Conservation (phyloP, 2,888 invertebrate species). For the Automeris io region DNA sequence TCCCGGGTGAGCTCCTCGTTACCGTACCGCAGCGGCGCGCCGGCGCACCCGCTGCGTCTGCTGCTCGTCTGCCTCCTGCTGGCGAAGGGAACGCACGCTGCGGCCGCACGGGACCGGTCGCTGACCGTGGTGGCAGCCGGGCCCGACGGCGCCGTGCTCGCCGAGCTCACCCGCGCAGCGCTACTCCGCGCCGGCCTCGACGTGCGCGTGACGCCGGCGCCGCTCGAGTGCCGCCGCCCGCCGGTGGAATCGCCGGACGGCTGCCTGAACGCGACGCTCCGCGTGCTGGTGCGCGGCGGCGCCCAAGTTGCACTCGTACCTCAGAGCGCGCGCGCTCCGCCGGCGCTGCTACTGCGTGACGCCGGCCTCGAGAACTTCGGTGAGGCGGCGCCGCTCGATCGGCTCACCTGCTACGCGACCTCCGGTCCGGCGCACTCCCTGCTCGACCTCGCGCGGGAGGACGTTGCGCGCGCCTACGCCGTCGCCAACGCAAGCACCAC, state of each 20-base stretch:
- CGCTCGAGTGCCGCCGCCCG: slow-evolving; percentile 20
- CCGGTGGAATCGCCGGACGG: slow-evolving; percentile 15
- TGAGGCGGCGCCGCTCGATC: slow-evolving; percentile 39
- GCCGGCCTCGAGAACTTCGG: slow-evolving; percentile 45
- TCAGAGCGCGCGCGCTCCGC: slow-evolving; percentile 30
- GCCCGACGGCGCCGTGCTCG: slow-evolving; percentile 23
- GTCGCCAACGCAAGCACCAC: slow-evolving; percentile 11
- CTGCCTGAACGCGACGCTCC: slow-evolving; percentile 17
- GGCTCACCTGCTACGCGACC: slow-evolving; percentile 38
- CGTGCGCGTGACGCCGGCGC: slow-evolving; percentile 16
- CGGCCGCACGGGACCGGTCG: not conserved
- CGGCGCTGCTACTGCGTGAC: slow-evolving; percentile 37
- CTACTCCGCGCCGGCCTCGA: slow-evolving; percentile 26
- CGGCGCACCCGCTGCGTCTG: not conserved
- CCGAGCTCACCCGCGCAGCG: slow-evolving; percentile 21
- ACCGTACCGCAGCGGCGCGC: not conserved
- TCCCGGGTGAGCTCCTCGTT: too few species aligned
- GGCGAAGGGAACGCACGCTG: not conserved
- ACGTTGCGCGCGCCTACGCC: slow-evolving; percentile 26
- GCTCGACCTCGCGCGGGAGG: slow-evolving; percentile 39
- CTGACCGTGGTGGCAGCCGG: slow-evolving; percentile 9
- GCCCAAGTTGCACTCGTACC: slow-evolving; percentile 22
- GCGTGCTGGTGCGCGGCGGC: slow-evolving; percentile 22
- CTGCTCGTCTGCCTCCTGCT: not conserved
- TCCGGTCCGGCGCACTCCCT: slow-evolving; percentile 34